Percentiles rank a stretch among this genome's conserved stretches.
These are phyloP conservation scores for Stenopsyche tienmushanensis DNA, from an alignment of 1,140 invertebrate genomes.

Conservation along the genomic window DNA sequence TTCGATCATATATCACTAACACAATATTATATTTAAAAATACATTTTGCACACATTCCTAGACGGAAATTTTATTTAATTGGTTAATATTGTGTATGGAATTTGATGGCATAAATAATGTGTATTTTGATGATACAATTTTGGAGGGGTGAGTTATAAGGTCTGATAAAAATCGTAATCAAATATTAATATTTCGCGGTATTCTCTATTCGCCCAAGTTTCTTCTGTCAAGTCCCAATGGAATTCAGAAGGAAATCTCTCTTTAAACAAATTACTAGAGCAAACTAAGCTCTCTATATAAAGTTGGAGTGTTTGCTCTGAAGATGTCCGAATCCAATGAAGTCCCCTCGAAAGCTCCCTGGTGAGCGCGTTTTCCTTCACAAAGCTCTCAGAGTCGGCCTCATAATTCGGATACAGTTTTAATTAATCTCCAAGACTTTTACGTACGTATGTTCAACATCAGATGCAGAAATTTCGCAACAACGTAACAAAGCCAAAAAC, in stretches of 20 bases:
- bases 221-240: background rate
- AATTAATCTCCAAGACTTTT: background rate
- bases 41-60: too few relatives aligned
- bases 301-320: background rate
- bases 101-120: too few relatives aligned
- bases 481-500: too few relatives aligned
- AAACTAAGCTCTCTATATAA: background rate
- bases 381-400: background rate
- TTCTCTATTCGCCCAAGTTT: too few relatives aligned
- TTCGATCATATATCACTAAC: too few relatives aligned
- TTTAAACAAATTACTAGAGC: background rate
- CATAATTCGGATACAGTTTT: background rate
- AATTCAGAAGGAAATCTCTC: background rate
- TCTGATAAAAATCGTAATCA: too few relatives aligned
- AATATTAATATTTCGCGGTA: too few relatives aligned
- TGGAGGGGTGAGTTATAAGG: too few relatives aligned
- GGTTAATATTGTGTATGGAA: too few relatives aligned
- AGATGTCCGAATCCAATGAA: background rate
- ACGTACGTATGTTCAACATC: background rate
- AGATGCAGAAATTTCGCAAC: background rate
- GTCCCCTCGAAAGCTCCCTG: background rate
- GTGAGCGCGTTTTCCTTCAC: background rate
- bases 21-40: too few relatives aligned
- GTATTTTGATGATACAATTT: too few relatives aligned
- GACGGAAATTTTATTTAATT: too few relatives aligned